phyloP scores from a whole-genome alignment of 2,113 vertebrate species.

The Erythrolamprus reginae region DNA sequence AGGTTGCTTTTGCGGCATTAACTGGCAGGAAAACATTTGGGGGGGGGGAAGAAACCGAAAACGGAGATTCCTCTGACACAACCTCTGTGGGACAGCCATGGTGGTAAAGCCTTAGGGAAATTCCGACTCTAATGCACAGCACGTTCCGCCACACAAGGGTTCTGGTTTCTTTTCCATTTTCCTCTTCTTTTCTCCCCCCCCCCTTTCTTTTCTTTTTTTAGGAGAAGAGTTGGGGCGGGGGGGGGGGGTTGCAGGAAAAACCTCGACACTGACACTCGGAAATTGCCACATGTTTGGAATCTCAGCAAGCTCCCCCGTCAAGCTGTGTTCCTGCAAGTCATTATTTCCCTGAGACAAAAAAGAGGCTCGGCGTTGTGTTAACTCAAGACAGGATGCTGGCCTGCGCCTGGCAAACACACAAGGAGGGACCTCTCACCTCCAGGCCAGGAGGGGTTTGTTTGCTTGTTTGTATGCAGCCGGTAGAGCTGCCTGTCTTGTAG shows the following conservation, averaged over 20 bases:
- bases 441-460: slow-evolving; percentile 37
- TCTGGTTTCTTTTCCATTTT: background rate
- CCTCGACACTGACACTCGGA: slow-evolving; percentile 57
- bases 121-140: slow-evolving; percentile 58
- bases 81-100: slow-evolving; percentile 51
- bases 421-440: slow-evolving; percentile 48
- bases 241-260: background rate
- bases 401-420: slow-evolving; percentile 37
- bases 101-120: slow-evolving; percentile 56
- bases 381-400: slow-evolving; percentile 47
- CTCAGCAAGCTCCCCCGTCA: slow-evolving; percentile 61
- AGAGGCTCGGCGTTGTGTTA: slow-evolving; percentile 47
- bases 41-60: slow-evolving; percentile 28
- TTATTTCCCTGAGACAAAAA: slow-evolving; percentile 54
- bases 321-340: slow-evolving; percentile 58
- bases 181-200: too few species aligned
- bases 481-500: background rate
- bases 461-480: background rate
- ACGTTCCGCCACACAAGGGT: slow-evolving; percentile 51
- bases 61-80: slow-evolving; percentile 19
- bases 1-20: background rate
- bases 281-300: slow-evolving; percentile 67
- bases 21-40: slow-evolving; percentile 14
- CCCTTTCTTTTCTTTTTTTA: background rate
- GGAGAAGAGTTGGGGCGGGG: too few species aligned